Conservation (phyloP, 1,140 invertebrate species). For the Diprion similis region DNA sequence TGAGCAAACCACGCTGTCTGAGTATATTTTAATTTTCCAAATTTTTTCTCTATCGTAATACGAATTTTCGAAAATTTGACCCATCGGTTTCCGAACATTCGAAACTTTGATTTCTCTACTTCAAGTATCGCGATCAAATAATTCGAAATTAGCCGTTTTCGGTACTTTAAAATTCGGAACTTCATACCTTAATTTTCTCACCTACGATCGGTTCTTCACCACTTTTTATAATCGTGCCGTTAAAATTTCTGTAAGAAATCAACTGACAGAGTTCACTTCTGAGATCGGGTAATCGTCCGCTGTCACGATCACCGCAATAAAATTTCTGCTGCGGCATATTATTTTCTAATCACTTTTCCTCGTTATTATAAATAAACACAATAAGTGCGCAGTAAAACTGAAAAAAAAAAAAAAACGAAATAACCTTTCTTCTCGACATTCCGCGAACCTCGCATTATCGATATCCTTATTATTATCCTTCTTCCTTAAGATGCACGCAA, state of each 20-base stretch:
- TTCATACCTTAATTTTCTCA: not conserved
- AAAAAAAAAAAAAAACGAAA: too few species aligned
- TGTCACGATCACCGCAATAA: constrained; percentile 38
- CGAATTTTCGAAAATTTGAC: not conserved
- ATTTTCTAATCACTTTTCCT: not conserved
- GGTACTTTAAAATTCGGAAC: not conserved
- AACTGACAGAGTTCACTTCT: constrained; percentile 45
- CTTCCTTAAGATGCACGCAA: too few species aligned
- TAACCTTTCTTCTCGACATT: too few species aligned
- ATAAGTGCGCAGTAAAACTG: too few species aligned
- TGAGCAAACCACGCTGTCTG: too few species aligned
- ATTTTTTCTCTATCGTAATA: too few species aligned
- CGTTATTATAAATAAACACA: too few species aligned
- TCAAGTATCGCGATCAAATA: too few species aligned
- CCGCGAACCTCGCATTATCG: too few species aligned
- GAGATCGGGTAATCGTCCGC: constrained; percentile 36
- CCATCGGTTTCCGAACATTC: not conserved
- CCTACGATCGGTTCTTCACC: constrained; percentile 14
- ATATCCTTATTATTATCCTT: too few species aligned
- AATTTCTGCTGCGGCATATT: constrained; percentile 42
- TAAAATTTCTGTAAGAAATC: constrained; percentile 42
- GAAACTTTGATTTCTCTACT: not conserved
- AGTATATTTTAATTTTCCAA: too few species aligned
- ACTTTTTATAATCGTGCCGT: constrained; percentile 27
- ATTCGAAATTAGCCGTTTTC: too few species aligned